Evolutionary conservation across 2,888 invertebrate genomes (phyloP).

Genomic region (Acleris sparsana): DNA sequence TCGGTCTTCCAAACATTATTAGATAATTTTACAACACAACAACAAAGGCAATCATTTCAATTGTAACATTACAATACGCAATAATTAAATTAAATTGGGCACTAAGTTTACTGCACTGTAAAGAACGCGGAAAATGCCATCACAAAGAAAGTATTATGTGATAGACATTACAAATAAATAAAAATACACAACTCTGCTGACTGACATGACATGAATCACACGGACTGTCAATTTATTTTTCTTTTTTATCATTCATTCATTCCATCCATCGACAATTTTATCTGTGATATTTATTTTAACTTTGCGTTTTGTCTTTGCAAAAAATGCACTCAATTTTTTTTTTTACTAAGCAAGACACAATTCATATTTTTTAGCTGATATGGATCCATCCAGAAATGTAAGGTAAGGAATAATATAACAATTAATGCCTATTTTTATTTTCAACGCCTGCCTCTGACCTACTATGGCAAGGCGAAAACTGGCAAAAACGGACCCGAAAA

Average conservation of each 20-base stretch:
- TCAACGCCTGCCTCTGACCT: too few species aligned
- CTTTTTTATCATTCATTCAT: not conserved
- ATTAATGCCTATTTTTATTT: too few species aligned
- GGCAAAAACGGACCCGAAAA: too few species aligned
- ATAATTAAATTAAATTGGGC: not conserved
- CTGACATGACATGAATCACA: constrained; percentile 31
- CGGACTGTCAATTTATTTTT: not conserved
- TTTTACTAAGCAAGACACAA: too few species aligned
- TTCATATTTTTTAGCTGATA: too few species aligned
- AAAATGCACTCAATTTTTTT: too few species aligned
- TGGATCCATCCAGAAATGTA: too few species aligned
- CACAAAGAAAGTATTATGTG: not conserved
- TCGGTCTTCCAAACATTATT: constrained; percentile 84
- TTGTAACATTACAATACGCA: not conserved
- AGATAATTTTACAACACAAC: constrained; percentile 42
- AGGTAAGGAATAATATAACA: too few species aligned
- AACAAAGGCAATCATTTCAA: constrained; percentile 22
- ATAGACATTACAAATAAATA: constrained; percentile 25
- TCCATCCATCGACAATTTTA: not conserved
- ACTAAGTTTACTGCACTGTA: not conserved
- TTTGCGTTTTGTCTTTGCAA: not conserved
- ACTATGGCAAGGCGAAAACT: too few species aligned
- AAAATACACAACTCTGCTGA: constrained; percentile 36
- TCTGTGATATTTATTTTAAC: not conserved
- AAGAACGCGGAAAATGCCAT: not conserved